Evolutionary conservation across 2,797 vertebrate species (phyloP).

Genomic region (Poeciliopsis infans): DNA sequence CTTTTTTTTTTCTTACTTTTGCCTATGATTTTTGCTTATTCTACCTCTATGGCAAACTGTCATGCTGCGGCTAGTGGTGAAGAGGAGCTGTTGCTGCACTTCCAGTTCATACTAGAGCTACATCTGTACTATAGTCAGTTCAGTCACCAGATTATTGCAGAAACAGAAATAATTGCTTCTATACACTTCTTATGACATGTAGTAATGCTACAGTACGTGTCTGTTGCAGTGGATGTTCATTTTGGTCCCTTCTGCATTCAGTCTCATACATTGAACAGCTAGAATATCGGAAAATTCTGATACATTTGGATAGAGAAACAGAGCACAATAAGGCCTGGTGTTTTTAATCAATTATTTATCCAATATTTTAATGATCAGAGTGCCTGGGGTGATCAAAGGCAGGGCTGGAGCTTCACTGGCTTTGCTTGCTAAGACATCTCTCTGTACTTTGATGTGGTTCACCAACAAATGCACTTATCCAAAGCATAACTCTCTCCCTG

Average conservation of each 20-base stretch:
- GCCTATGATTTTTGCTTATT: slow-evolving; percentile 53
- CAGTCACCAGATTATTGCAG: slow-evolving; percentile 15
- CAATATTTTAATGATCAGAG: slow-evolving; percentile 88
- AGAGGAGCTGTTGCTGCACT: slow-evolving; percentile 36
- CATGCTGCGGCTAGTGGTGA: slow-evolving; percentile 18
- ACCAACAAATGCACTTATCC: slow-evolving; percentile 84
- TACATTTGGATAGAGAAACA: slow-evolving; percentile 74
- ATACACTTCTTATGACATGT: slow-evolving; percentile 10
- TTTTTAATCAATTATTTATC: slow-evolving; percentile 89
- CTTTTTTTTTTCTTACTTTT: slow-evolving; percentile 31
- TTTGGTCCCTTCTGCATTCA: slow-evolving; percentile 12
- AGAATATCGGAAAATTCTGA: slow-evolving; percentile 61
- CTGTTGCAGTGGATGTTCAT: neutral
- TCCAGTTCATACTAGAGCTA: slow-evolving; percentile 34
- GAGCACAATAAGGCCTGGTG: slow-evolving; percentile 81
- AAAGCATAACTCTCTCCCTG: slow-evolving; percentile 72
- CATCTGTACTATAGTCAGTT: slow-evolving; percentile 11
- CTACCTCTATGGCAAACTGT: slow-evolving; percentile 47
- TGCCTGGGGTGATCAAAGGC: slow-evolving; percentile 85
- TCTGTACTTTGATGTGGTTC: slow-evolving; percentile 82
- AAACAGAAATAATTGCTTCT: slow-evolving; percentile 28
- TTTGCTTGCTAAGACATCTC: slow-evolving; percentile 79
- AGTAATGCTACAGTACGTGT: neutral
- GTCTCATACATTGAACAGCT: slow-evolving; percentile 50
- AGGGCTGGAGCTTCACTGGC: slow-evolving; percentile 75